Conservation (phyloP, 2,888 invertebrate species). For the Cataglyphis rosenhaueri region DNA sequence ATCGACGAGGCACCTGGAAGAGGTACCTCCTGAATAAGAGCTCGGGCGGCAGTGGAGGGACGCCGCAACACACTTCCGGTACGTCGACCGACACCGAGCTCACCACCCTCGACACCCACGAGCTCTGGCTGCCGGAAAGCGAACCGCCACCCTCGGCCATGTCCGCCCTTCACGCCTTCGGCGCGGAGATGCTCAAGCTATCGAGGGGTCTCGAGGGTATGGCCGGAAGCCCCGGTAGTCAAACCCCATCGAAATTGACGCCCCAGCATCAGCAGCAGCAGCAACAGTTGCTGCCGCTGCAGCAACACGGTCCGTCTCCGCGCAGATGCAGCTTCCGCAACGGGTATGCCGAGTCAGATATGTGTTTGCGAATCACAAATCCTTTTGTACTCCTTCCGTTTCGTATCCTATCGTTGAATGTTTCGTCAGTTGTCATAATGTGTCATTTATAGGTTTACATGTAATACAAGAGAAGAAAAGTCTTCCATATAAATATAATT, state of each 20-base stretch:
- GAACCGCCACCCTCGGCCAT: conserved; percentile 93
- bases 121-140: conserved; percentile 92
- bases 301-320: conserved; percentile 64
- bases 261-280: conserved; percentile 73
- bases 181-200: conserved; percentile 94
- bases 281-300: conserved; percentile 62
- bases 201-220: conserved; percentile 93
- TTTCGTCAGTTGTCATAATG: background rate
- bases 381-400: background rate
- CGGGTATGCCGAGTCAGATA: conserved; percentile 73
- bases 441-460: background rate
- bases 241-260: conserved; percentile 70
- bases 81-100: conserved; percentile 94
- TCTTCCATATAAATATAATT: background rate
- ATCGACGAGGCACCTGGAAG: conserved; percentile 93
- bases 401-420: background rate
- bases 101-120: conserved; percentile 93
- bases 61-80: conserved; percentile 90
- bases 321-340: conserved; percentile 76
- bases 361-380: background rate
- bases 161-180: conserved; percentile 94
- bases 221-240: conserved; percentile 78
- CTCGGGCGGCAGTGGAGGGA: conserved; percentile 81
- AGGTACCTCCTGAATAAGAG: conserved; percentile 87
- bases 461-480: background rate